These are phyloP conservation scores for Megaceryle maxima DNA, from an alignment of 2,113 vertebrate species.

Conservation along the genomic window DNA sequence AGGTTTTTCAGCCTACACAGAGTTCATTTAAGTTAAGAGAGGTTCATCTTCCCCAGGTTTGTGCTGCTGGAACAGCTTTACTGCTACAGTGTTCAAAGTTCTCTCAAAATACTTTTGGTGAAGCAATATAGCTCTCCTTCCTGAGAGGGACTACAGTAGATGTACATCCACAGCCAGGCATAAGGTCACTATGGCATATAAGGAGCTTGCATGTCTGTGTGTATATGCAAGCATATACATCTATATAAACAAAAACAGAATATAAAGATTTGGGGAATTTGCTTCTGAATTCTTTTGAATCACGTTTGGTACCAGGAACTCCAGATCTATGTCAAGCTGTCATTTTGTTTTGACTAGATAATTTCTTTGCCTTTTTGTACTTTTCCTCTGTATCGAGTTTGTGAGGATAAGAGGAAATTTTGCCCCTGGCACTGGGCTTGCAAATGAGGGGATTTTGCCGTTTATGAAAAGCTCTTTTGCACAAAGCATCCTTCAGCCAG, in stretches of 20 bases:
- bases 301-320: background rate
- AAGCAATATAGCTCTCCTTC: background rate
- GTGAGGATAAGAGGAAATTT: background rate
- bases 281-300: background rate
- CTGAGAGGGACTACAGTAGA: background rate
- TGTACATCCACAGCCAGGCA: background rate
- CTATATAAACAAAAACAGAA: rapidly evolving
- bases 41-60: slow-evolving; percentile 17
- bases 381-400: background rate
- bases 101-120: background rate
- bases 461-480: background rate
- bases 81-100: background rate
- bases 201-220: too few species aligned
- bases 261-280: background rate
- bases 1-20: slow-evolving; percentile 43
- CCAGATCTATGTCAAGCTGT: background rate
- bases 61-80: slow-evolving; percentile 11
- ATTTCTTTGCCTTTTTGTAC: background rate
- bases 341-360: background rate
- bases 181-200: background rate
- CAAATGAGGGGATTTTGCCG: background rate
- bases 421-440: background rate
- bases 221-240: background rate
- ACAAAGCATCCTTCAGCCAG: background rate
- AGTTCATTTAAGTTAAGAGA: slow-evolving; percentile 33